Evolutionary conservation across 2,888 invertebrate genomes (phyloP).

Genomic region (Athalia circularis): DNA sequence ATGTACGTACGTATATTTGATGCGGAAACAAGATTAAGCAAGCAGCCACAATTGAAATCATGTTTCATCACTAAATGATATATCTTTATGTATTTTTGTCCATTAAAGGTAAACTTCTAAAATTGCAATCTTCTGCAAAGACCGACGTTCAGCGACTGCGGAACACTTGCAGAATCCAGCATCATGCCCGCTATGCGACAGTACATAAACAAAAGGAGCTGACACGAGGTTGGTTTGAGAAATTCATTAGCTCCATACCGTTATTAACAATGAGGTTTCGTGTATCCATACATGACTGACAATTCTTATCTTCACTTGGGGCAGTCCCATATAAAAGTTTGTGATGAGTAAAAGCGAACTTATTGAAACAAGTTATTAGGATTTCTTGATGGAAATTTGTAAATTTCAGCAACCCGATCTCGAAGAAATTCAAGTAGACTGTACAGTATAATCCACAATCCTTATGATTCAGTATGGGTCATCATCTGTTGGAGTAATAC

Average conservation of each 20-base stretch:
- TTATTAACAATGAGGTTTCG: background rate
- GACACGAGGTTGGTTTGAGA: conserved; percentile 27
- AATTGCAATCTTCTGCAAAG: conserved; percentile 36
- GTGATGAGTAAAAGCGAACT: too few species aligned
- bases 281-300: conserved; percentile 8
- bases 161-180: conserved; percentile 34
- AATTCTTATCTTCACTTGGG: too few species aligned
- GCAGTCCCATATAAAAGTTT: too few species aligned
- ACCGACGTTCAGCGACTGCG: conserved; percentile 21
- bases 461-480: too few species aligned
- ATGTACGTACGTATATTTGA: background rate
- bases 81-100: background rate
- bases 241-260: background rate
- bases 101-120: conserved; percentile 41
- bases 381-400: too few species aligned
- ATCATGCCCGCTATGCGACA: conserved; percentile 41
- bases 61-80: background rate
- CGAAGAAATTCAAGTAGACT: too few species aligned
- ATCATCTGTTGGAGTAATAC: too few species aligned
- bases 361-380: too few species aligned
- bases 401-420: too few species aligned
- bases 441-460: too few species aligned
- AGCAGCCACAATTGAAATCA: background rate
- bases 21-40: background rate
- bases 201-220: conserved; percentile 37